These are phyloP conservation scores for Drosophila birchii DNA, from an alignment of 2,888 invertebrate genomes.

Conservation along the genomic window DNA sequence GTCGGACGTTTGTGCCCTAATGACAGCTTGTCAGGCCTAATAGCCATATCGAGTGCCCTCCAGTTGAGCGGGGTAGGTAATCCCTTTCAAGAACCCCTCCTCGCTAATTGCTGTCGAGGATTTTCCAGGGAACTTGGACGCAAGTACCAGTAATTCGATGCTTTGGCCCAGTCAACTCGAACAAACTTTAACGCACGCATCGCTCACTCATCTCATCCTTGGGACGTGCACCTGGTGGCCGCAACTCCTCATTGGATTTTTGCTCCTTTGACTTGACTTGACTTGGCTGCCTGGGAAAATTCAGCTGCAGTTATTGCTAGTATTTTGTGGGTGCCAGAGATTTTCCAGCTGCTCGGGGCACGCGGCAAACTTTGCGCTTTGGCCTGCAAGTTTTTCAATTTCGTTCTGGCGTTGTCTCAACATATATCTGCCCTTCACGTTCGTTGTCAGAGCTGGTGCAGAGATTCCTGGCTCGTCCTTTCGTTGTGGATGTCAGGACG, in stretches of 20 bases:
- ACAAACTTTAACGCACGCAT: constrained; percentile 34
- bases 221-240: constrained; percentile 25
- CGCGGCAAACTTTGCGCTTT: constrained; percentile 57
- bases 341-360: constrained; percentile 31
- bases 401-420: constrained; percentile 39
- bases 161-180: constrained; percentile 39
- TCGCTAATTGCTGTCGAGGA: constrained; percentile 59
- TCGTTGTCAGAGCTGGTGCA: constrained; percentile 46
- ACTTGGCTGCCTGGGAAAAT: constrained; percentile 14
- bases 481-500: constrained; percentile 10
- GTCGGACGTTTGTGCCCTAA: constrained; percentile 37
- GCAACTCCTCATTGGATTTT: constrained; percentile 5
- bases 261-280: constrained; percentile 1
- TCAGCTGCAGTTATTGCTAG: constrained; percentile 14
- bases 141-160: constrained; percentile 18
- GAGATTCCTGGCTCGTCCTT: constrained; percentile 39
- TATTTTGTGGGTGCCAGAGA: constrained; percentile 18
- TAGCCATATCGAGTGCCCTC: constrained; percentile 62
- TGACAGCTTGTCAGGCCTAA: constrained; percentile 71
- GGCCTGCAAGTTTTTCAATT: constrained; percentile 70
- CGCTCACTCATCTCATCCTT: constrained; percentile 4
- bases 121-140: constrained; percentile 1
- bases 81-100: constrained; percentile 31
- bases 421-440: constrained; percentile 42
- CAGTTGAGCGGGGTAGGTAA: constrained; percentile 63